phyloP scores from a whole-genome alignment of 2,113 vertebrate genomes.

The Diphyllodes magnificus region DNA sequence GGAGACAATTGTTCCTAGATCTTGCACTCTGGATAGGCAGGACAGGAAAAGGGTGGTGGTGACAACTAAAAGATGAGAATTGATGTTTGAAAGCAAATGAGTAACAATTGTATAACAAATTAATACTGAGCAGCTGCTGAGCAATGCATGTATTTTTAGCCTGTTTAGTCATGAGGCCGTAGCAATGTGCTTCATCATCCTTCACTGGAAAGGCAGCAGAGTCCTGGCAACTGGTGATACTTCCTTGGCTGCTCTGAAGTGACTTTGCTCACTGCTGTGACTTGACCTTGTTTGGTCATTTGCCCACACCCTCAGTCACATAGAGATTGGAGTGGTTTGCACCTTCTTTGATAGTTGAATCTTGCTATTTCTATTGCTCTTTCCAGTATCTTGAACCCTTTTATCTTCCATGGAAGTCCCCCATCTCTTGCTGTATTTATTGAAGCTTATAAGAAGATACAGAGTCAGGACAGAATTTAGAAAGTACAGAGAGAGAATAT shows the following conservation, averaged over 20 bases:
- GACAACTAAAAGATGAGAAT: neutral
- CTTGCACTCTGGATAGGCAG: neutral
- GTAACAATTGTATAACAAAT: neutral
- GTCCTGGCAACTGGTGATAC: neutral
- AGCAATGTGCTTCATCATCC: neutral
- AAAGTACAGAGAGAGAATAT: neutral
- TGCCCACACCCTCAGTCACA: accelerated
- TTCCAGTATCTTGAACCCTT: neutral
- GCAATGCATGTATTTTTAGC: neutral
- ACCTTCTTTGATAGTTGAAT: neutral
- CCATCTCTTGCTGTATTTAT: neutral
- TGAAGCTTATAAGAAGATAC: neutral
- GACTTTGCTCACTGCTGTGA: neutral
- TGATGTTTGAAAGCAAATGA: neutral
- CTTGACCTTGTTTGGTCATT: neutral
- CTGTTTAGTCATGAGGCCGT: neutral
- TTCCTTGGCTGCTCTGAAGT: neutral
- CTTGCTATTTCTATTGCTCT: neutral
- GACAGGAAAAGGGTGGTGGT: neutral
- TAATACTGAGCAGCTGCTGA: neutral
- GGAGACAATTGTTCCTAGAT: neutral
- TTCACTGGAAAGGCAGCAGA: neutral
- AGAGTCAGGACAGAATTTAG: neutral
- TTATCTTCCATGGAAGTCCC: neutral
- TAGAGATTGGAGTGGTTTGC: neutral